A percentile compares a stretch with the other conserved stretches of the same genome.
phyloP scores from a whole-genome alignment of 37 sponge, comb jelly and placozoan species.

The Tethya wilhelma region DNA sequence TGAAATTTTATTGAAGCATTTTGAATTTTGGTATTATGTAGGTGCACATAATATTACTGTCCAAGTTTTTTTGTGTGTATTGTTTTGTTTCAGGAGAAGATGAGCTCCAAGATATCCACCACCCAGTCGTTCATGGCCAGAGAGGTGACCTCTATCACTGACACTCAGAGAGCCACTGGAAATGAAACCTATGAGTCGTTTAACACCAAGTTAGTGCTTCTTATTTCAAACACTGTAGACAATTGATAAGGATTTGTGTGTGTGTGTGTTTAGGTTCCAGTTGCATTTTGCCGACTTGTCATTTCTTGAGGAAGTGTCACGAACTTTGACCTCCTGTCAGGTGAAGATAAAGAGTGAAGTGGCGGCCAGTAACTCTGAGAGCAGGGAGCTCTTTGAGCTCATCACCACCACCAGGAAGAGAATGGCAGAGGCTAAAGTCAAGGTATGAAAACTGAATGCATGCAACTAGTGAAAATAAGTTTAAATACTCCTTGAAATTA shows the following conservation, averaged over 20 bases:
- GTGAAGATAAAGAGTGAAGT: constrained; percentile 77
- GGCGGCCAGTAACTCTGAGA: constrained; percentile 74
- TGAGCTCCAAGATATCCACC: constrained; percentile 9
- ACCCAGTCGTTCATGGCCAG: not conserved
- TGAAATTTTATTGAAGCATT: no score
- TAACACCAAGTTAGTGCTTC: constrained; percentile 11
- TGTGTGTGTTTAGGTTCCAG: constrained; percentile 39
- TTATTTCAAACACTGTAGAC: not conserved
- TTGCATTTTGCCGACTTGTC: constrained; percentile 36
- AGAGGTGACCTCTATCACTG: constrained; percentile 11
- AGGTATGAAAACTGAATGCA: no score
- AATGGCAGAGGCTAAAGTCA: no score
- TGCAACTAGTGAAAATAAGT: no score
- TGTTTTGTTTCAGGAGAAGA: constrained; percentile 39
- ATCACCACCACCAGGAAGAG: not conserved
- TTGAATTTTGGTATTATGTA: not conserved
- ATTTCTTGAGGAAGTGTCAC: constrained; percentile 49
- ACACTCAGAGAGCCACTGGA: not conserved
- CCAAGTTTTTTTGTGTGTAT: not conserved
- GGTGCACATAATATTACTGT: not conserved
- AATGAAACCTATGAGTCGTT: constrained; percentile 1
- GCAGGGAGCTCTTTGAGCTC: constrained; percentile 20
- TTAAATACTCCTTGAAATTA: no score
- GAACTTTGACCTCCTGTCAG: constrained; percentile 44
- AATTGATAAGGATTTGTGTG: not conserved